Evolutionary conservation across 1,140 invertebrate species (phyloP).

Genomic region (Luehdorfia chinensis): DNA sequence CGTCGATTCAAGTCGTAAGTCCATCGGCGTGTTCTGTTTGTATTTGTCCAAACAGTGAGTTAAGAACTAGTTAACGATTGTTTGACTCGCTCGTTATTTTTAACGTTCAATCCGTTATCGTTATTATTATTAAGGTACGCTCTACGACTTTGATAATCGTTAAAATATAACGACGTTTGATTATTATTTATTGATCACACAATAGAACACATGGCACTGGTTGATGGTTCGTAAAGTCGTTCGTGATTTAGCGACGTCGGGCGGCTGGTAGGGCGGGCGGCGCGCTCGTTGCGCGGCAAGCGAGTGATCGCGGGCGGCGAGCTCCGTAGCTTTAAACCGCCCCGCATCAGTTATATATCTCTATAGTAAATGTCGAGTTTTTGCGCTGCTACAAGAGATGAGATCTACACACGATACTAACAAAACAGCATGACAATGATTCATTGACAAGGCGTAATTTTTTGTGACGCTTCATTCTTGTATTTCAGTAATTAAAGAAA

Average conservation of each 20-base stretch:
- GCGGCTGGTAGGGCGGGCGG: slow-evolving; percentile 37
- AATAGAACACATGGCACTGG: too few relatives aligned
- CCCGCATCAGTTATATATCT: neutral
- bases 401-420: neutral
- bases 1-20: slow-evolving; percentile 20
- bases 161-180: too few relatives aligned
- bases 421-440: too few relatives aligned
- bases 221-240: too few relatives aligned
- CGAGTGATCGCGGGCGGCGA: slow-evolving; percentile 30
- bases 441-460: too few relatives aligned
- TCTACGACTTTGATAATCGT: too few relatives aligned
- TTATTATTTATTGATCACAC: too few relatives aligned
- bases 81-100: slow-evolving; percentile 50
- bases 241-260: neutral
- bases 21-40: slow-evolving; percentile 35
- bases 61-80: slow-evolving; percentile 43
- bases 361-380: neutral
- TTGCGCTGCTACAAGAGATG: neutral
- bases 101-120: slow-evolving; percentile 27
- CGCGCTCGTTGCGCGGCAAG: slow-evolving; percentile 34
- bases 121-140: slow-evolving; percentile 39
- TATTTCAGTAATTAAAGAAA: too few relatives aligned
- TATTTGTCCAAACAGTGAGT: slow-evolving; percentile 35
- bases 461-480: too few relatives aligned
- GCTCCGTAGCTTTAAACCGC: slow-evolving; percentile 25